Evolutionary conservation across 2,113 vertebrate genomes (phyloP).

Genomic region (Malurus elegans): DNA sequence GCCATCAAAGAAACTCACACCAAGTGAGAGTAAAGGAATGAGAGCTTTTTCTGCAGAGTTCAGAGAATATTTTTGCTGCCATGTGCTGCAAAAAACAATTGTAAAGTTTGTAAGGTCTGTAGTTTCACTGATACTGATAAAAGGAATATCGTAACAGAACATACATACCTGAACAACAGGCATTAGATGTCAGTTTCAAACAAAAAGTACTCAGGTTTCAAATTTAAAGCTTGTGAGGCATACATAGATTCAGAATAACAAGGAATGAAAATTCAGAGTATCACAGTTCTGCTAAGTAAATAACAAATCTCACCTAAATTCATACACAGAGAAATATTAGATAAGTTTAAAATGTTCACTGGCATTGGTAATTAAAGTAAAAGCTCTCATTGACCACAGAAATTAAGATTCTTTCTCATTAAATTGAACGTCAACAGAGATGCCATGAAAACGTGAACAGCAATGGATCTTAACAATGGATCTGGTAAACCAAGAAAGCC

Average conservation of each 20-base stretch:
- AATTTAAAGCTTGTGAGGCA: neutral
- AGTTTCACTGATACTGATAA: neutral
- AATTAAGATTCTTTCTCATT: neutral
- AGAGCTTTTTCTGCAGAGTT: neutral
- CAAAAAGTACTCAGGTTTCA: neutral
- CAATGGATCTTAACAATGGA: neutral
- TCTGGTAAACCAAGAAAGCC: neutral
- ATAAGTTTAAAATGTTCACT: neutral
- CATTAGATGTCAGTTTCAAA: neutral
- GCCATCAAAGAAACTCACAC: neutral
- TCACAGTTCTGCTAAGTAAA: accelerated
- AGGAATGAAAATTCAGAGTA: neutral
- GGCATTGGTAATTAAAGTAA: neutral
- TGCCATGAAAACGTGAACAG: neutral
- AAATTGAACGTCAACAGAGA: neutral
- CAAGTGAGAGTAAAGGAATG: neutral
- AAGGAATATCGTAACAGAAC: neutral
- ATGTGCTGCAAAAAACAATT: neutral
- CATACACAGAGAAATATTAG: neutral
- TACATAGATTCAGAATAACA: neutral
- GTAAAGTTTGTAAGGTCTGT: accelerated
- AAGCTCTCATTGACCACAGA: neutral
- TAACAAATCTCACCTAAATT: neutral
- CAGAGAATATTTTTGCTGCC: neutral
- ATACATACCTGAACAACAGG: neutral